These are phyloP conservation scores for Orientallactaga sibirica DNA, from an alignment of 2,797 vertebrate species.

Conservation along the genomic window DNA sequence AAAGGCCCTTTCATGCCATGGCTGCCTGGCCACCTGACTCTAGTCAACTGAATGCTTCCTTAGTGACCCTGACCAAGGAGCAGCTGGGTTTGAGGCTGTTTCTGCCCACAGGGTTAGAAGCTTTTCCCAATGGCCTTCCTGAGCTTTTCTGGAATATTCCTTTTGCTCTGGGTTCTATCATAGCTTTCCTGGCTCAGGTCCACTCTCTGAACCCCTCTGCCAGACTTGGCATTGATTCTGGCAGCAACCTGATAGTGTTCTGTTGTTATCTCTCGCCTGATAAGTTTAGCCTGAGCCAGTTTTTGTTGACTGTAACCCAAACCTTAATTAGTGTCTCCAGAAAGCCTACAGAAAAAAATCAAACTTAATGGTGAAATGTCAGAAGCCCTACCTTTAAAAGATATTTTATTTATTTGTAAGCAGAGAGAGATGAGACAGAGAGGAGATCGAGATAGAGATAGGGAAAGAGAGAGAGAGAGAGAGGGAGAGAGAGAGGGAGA, in stretches of 20 bases:
- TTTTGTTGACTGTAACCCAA: background rate
- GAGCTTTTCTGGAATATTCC: background rate
- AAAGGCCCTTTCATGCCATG: background rate
- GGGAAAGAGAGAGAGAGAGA: too few species aligned
- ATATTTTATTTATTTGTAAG: too few species aligned
- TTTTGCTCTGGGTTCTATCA: background rate
- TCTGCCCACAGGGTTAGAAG: background rate
- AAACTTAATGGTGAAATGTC: background rate
- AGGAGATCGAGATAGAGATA: too few species aligned
- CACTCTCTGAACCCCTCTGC: background rate
- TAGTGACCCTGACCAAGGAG: background rate
- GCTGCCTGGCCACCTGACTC: background rate
- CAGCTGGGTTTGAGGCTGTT: background rate
- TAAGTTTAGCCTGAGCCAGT: background rate
- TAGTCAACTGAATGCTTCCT: rapidly evolving
- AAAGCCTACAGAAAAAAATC: background rate
- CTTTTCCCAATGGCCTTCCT: background rate
- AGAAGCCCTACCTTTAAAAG: background rate
- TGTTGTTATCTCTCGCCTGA: background rate
- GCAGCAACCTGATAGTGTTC: background rate
- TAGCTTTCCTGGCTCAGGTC: background rate
- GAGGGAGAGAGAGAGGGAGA: too few species aligned
- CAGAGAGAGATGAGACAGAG: too few species aligned
- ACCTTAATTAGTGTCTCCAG: background rate
- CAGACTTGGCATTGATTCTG: background rate